phyloP scores from a whole-genome alignment of 2,888 invertebrate genomes.

The Labia minor region DNA sequence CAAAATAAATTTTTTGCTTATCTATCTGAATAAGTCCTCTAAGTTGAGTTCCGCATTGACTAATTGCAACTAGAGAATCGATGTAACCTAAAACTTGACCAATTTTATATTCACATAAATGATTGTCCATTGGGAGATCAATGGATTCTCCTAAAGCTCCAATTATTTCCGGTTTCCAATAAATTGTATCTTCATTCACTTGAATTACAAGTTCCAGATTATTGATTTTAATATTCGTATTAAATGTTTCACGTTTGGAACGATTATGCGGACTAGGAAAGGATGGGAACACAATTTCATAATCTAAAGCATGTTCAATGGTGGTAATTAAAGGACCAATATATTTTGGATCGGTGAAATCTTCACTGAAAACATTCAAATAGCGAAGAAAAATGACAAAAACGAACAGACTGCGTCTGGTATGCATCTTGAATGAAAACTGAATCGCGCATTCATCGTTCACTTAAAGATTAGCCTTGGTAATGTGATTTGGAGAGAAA shows the following conservation, averaged over 20 bases:
- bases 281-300: background rate
- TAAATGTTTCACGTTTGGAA: background rate
- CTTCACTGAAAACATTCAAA: background rate
- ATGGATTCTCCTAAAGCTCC: background rate
- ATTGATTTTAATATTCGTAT: background rate
- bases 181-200: background rate
- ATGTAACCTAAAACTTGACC: slow-evolving; percentile 18
- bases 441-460: background rate
- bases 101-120: background rate
- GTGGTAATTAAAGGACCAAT: background rate
- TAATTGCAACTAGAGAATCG: slow-evolving; percentile 42
- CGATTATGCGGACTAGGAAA: background rate
- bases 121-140: background rate
- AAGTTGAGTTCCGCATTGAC: slow-evolving; percentile 43
- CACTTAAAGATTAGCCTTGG: slow-evolving; percentile 4
- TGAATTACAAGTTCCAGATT: background rate
- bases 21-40: slow-evolving; percentile 43
- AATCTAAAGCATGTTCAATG: background rate
- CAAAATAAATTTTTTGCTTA: slow-evolving; percentile 29
- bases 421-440: background rate
- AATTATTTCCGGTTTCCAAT: background rate
- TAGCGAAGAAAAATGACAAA: background rate
- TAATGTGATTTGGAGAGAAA: background rate
- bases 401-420: background rate
- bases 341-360: background rate